Base-by-base conservation (phyloP, 2,888 invertebrate species). In the Lycia hirtaria region DNA sequence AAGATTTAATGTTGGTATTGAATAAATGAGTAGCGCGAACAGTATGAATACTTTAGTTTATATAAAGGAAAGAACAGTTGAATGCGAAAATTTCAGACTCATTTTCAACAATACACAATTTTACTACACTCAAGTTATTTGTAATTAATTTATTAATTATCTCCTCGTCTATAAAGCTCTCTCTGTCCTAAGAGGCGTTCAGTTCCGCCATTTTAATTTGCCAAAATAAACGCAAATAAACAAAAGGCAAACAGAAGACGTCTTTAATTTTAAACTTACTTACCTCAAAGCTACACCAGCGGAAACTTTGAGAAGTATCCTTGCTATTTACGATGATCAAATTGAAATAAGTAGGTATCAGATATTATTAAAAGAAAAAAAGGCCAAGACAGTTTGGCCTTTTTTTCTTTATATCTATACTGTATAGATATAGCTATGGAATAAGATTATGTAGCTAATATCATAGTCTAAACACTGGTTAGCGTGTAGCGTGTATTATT, bases 141-240 rank as follows among this genome's bases (percentile, higher is more conserved):
- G 35, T 35, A 17, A 15, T 1, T 35, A 35, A 41, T 32, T 32
- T 41, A 4, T 19, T 4, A 35, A 7, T 6, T 12, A 15, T 1
- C 40, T 41, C 28, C 10, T 28, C n/a, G 9, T 3, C 33, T 55
- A 48, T 10, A 48, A 22, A 14, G 26, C 40, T 6, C 19, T 22
- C 38, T 24, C n/a, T 9, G 7, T 3, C n/a, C 5, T 19, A 28
- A 55, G 33, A n/a, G 50, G 24, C n/a, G 14, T 20, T 40, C 33
- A 43, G 37, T 56, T 40, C 40, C 33, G 33, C 37, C 28, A 26
- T 51, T 56, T 56, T 56, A 56, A 45, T 56, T 56, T 56, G 14
- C 30, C 45, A 45, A 56, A 56, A 56, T 40, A 51, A 56, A 30
- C 45, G 10, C 28, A 38, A 38, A 24, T 24, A 49, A 56, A 44